phyloP scores from a whole-genome alignment of 2,888 invertebrate species.

The Scaptomyza flava region DNA sequence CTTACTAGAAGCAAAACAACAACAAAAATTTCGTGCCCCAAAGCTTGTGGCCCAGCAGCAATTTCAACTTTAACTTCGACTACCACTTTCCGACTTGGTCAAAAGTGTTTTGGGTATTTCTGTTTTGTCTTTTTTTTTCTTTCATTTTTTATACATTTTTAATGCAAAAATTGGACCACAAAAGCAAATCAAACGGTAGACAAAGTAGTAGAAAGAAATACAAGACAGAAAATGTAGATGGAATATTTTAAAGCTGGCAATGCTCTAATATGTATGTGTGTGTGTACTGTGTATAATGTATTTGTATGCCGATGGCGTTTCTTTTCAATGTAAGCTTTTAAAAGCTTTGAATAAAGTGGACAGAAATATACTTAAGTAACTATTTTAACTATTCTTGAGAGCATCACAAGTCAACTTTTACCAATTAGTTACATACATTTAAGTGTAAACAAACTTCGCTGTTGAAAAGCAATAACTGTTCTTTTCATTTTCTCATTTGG shows the following conservation, averaged over 20 bases:
- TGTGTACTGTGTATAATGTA: not conserved
- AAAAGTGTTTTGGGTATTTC: conserved; percentile 29
- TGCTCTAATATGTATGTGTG: not conserved
- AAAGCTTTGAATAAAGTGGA: not conserved
- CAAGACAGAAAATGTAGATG: conserved; percentile 7
- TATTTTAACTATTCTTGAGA: not conserved
- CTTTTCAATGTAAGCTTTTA: not conserved
- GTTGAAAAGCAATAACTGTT: conserved; percentile 2
- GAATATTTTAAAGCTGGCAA: conserved; percentile 13
- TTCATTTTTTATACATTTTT: conserved; percentile 24
- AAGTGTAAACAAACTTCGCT: conserved; percentile 12
- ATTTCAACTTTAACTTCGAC: conserved; percentile 55
- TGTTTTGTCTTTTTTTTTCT: conserved; percentile 14
- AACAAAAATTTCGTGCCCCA: conserved; percentile 22
- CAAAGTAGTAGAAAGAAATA: conserved; percentile 23
- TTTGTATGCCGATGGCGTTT: not conserved
- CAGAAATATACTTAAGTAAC: too few relatives aligned
- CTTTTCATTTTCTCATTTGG: conserved; percentile 25
- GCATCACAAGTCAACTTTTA: not conserved
- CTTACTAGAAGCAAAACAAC: conserved; percentile 14
- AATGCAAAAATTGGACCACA: conserved; percentile 63
- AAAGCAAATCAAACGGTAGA: conserved; percentile 47
- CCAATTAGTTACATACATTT: not conserved
- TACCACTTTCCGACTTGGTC: conserved; percentile 57
- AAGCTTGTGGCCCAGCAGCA: conserved; percentile 42